Base-by-base conservation (phyloP, 2,113 vertebrate species). In the Pseudonaja textilis region DNA sequence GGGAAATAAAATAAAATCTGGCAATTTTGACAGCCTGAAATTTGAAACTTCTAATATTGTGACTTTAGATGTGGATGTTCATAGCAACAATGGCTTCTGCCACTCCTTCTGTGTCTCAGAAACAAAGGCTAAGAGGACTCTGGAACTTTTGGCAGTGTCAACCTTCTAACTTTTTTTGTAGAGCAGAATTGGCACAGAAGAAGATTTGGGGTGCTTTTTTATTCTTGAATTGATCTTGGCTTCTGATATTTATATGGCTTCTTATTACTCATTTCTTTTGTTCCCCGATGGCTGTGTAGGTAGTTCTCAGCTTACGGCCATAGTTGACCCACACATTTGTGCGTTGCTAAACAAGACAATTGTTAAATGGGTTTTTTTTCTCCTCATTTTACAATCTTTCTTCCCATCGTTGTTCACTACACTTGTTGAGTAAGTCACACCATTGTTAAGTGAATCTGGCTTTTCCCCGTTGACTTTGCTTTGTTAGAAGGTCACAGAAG, bases 81-180 rank as follows among this genome's bases (percentile, higher is more conserved):
- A 59, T 54, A 91, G 34, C 90, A 91, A 26, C 34, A 47, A 34
- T 56, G 39, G 88, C 88, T 92, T 85, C 69, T 85, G 92, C 56
- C 69, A 89, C 42, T 85, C 47, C 20, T 89, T 85, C 23, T 25
- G 25, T 85, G 88, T 47, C 55, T 45, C 52, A 45, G 6, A 92
- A 47, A 92, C 45, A 39, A 69, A 25, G 91, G 50, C 69, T 87
- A 47, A 59, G 42, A 16, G 26, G 20, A 55, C 39, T 88, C 12
- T 18, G 87, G 57, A 91, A 61, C 42, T 18, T 34, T 57, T 50
- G 57, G 16, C 16, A 39, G 45, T 10, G 88, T 52, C 57, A 47
- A 23, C 42, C 56, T 23, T 47, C 39, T 12, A 56, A 52, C 42
- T 50, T 50, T 52, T 25, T 92, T 50, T 26, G 57, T 64, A 6